Conservation (phyloP, 2,888 invertebrate genomes). For the Nasonovia ribisnigri region DNA sequence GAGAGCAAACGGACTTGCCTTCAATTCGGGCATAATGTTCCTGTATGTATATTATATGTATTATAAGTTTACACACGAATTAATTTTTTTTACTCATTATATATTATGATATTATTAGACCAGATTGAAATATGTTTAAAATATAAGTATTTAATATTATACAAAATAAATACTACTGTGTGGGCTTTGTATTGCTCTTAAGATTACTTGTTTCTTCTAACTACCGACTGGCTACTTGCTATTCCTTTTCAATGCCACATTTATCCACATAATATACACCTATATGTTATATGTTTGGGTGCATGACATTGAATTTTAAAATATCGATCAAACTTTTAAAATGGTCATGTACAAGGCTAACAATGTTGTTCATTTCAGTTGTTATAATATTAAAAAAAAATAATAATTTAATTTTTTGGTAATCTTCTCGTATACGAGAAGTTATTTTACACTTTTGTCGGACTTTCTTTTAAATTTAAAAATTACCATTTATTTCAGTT, state of each 20-base stretch:
- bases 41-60: neutral
- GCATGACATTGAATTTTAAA: constrained; percentile 38
- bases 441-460: neutral
- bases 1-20: neutral
- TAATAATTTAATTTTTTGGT: neutral
- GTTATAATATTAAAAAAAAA: neutral
- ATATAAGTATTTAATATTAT: neutral
- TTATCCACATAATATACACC: neutral
- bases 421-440: neutral
- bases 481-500: neutral
- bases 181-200: too few relatives aligned
- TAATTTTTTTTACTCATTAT: neutral
- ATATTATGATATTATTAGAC: neutral
- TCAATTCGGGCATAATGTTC: neutral
- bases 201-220: neutral
- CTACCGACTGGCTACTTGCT: neutral
- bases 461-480: neutral
- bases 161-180: neutral
- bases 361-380: neutral
- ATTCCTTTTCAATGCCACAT: constrained; percentile 31
- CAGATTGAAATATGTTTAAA: neutral
- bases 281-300: neutral
- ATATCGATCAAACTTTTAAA: constrained; percentile 30
- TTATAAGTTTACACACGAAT: neutral
- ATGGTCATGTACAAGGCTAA: neutral